Base-by-base conservation (phyloP, 2,888 invertebrate species). In the Tubulanus polymorphus region DNA sequence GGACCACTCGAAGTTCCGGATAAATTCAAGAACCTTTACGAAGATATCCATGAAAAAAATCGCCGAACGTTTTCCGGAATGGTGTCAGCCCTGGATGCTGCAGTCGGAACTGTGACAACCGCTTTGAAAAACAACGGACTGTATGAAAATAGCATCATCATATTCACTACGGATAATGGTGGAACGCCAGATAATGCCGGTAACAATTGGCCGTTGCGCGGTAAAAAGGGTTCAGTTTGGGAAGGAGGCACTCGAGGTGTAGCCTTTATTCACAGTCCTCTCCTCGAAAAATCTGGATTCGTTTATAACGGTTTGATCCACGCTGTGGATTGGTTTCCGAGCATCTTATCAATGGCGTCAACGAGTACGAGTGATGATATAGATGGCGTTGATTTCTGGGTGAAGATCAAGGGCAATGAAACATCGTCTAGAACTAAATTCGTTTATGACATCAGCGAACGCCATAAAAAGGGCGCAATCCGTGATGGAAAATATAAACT, bases 1-100 rank as follows among this genome's bases (percentile, higher is more conserved):
- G 25, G 57, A 2, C 65, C 65, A 2, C 54, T 63, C 18, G 56
- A 65, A 60, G 65, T 65, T 5, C 41, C 41, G 18, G 41, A 5
- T 5, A 5, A 15, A 3, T 41, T 20, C 15, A 20, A 18, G 6
- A 8, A 5, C 18, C 41, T 3, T 5, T 41, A 41, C 15, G 20
- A 23, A 8, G 23, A 15, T 20, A 41, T 20, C 20, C 6, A 20
- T 5, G 23, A 15, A 23, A 41, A 41, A 23, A 18, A 18, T 8
- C 41, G 41, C 6, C 20, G 20, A 41, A 23, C 23, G 41, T 41
- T 41, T 15, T 41, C 41, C 23, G 41, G 41, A 8, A 41, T 41
- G 41, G 41, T 41, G 15, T 20, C 41, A 18, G 41, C 41, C 15
- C 3, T 41, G 6, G 41, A 41, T 15, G 41, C 18, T 8, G 41